Conservation (phyloP, 2,113 vertebrate genomes). For the Scolopax mira region DNA sequence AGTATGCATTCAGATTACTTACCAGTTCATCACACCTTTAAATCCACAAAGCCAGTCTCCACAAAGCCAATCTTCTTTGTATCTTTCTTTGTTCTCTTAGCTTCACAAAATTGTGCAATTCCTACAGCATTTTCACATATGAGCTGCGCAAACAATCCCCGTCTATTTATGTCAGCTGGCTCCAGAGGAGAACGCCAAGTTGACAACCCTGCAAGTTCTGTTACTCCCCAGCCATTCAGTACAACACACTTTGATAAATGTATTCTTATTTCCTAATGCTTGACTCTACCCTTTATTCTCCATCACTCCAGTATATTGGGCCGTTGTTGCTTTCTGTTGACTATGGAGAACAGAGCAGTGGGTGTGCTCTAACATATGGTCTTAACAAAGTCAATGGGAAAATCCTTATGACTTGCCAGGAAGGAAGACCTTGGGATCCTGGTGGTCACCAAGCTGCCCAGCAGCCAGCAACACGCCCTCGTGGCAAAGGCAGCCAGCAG, state of each 20-base stretch:
- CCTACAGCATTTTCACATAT: background rate
- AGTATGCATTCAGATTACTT: background rate
- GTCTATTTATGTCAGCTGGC: background rate
- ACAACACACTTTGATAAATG: fast-evolving
- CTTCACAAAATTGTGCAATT: background rate
- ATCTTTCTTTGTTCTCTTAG: background rate
- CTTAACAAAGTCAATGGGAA: background rate
- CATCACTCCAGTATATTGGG: fast-evolving
- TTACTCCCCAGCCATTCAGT: background rate
- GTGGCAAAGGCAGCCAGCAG: fast-evolving
- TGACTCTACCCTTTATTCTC: background rate
- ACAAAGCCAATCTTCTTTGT: background rate
- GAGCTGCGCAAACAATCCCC: background rate
- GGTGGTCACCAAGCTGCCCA: background rate
- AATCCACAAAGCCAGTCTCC: fast-evolving
- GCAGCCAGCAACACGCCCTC: background rate
- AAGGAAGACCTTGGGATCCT: background rate
- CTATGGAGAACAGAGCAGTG: background rate
- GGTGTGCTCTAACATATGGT: fast-evolving
- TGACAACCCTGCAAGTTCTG: background rate
- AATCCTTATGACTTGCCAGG: background rate
- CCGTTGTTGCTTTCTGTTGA: background rate
- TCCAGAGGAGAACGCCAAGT: background rate
- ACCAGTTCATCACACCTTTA: background rate
- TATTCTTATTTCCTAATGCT: background rate